Conservation (phyloP, 2,113 vertebrate species). For the Cyphomyrus plagiostoma region DNA sequence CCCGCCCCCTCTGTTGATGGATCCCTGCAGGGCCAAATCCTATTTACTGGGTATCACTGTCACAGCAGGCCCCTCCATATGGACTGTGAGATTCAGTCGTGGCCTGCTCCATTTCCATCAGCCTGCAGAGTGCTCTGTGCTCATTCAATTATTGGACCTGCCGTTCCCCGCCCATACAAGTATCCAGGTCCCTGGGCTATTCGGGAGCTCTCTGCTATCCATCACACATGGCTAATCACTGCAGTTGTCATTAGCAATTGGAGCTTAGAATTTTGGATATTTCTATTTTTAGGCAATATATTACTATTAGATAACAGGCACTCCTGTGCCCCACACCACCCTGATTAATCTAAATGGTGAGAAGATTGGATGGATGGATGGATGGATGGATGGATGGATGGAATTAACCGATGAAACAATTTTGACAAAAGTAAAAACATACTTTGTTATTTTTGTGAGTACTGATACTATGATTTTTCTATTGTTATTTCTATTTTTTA, state of each 20-base stretch:
- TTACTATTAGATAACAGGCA: neutral
- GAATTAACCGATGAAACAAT: neutral
- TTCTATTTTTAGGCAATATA: neutral
- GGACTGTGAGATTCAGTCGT: slow-evolving; percentile 28
- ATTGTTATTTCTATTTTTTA: neutral
- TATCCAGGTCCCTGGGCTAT: slow-evolving; percentile 6
- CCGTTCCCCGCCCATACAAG: slow-evolving; percentile 23
- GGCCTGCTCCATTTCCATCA: slow-evolving; percentile 35
- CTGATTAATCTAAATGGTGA: neutral
- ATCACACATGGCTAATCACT: slow-evolving; percentile 7
- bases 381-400: neutral
- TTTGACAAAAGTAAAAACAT: neutral
- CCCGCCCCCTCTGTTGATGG: slow-evolving; percentile 16
- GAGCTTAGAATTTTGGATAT: slow-evolving; percentile 6
- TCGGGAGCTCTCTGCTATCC: neutral
- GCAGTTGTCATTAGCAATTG: slow-evolving; percentile 19
- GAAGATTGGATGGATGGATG: neutral
- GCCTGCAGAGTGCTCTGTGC: slow-evolving; percentile 12
- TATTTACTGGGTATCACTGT: slow-evolving; percentile 33
- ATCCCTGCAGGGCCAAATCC: slow-evolving; percentile 36
- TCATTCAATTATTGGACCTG: slow-evolving; percentile 34
- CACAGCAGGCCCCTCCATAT: slow-evolving; percentile 29
- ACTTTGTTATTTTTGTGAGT: neutral
- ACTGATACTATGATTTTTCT: neutral
- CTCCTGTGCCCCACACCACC: neutral